A percentile compares a stretch with the other conserved stretches of the same genome.
phyloP scores from a whole-genome alignment of 2,888 invertebrate species.

The Drosophila eohydei region DNA sequence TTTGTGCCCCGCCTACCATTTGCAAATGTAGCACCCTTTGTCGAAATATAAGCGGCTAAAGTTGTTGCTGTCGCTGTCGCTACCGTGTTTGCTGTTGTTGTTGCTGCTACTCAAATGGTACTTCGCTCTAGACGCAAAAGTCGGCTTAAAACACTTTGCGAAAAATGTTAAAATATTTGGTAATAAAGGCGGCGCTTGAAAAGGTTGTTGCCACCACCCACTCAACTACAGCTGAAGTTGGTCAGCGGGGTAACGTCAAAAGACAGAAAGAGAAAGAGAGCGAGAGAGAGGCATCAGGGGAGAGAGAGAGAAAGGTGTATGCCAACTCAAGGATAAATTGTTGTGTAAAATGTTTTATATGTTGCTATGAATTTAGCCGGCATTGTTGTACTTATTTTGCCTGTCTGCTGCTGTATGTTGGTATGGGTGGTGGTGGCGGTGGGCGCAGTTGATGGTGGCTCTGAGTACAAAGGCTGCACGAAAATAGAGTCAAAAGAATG shows the following conservation, averaged over 20 bases:
- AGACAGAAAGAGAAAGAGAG: neutral
- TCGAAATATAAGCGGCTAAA: conserved; percentile 54
- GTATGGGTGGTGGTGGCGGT: conserved; percentile 25
- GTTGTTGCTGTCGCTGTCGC: conserved; percentile 37
- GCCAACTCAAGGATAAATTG: conserved; percentile 56
- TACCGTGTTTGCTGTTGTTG: conserved; percentile 8
- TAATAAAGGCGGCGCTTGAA: conserved; percentile 68
- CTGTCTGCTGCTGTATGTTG: conserved; percentile 16
- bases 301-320: neutral
- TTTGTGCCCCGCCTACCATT: conserved; percentile 13
- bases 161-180: conserved; percentile 80
- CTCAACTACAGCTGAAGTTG: conserved; percentile 31
- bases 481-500: conserved; percentile 77
- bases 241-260: neutral
- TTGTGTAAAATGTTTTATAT: conserved; percentile 78
- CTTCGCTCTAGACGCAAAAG: conserved; percentile 78
- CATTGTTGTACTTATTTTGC: conserved; percentile 57
- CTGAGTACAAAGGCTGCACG: conserved; percentile 59
- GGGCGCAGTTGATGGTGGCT: conserved; percentile 23
- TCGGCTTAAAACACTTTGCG: conserved; percentile 80
- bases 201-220: conserved; percentile 45
- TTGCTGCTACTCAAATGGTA: conserved; percentile 66
- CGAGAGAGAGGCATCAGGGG: neutral
- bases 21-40: conserved; percentile 48
- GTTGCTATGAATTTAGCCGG: conserved; percentile 74